Base-by-base conservation (phyloP, 2,888 invertebrate genomes). In the Clusia tigrina region DNA sequence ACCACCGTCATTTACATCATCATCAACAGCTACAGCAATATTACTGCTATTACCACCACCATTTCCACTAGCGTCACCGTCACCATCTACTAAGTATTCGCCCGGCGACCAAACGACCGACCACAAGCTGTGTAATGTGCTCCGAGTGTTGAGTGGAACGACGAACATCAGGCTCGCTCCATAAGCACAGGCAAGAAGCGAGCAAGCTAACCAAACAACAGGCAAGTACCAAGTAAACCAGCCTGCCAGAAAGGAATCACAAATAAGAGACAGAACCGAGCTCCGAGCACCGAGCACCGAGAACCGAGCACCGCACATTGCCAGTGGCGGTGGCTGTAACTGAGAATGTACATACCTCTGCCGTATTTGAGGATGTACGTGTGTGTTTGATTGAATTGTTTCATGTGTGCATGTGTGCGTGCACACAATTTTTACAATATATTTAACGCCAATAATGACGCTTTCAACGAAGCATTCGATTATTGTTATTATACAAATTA, bases 401-500 rank as follows among this genome's bases (percentile, higher is more conserved):
- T n/a, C n/a, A n/a, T n/a, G n/a, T n/a, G n/a, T n/a, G n/a, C n/a
- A n/a, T n/a, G n/a, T n/a, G n/a, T n/a, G 52, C 48, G 53, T 42
- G 26, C 46, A 58, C 37, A 62, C 62, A 24, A 58, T 58, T 54
- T 61, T 62, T n/a, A n/a, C n/a, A n/a, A n/a, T 59, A 46, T 63
- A 59, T 58, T 67, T 62, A 64, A 62, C 64, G 60, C 58, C 64
- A 67, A 64, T 67, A 64, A 65, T n/a, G n/a, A n/a, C 60, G 56
- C 62, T 61, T 58, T 63, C 60, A 66, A 66, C 66, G 66, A 63
- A 58, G 54, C 61, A 66, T 66, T 56, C 62, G 48, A 48, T 48
- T 62, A 63, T 58, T 60, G 60, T 66, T 68, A 66, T 62, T 61
- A 66, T 61, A 68, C 64, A 68, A 66, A 68, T 68, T 68, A 68